Evolutionary conservation across 2,888 invertebrate genomes (phyloP), one percentile per base, ranked within the genome.

Genomic region (Hypselothyrea guttata): DNA sequence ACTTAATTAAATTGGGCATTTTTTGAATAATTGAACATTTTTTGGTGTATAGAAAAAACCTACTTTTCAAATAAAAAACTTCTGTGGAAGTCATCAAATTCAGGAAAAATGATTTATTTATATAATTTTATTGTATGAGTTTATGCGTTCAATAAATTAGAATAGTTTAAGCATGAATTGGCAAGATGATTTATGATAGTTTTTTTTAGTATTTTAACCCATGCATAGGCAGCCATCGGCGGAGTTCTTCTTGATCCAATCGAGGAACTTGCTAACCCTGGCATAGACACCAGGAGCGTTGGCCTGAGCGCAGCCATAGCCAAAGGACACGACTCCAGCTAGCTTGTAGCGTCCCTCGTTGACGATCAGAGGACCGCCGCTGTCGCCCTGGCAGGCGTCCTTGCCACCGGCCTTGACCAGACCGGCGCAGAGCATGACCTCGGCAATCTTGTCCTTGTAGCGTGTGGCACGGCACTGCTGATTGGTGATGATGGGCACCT

Each of bases 321-420:
- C 89, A 41, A 86, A 89, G 47, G 89, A 89, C 4, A 89, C 88
- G 13, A 89, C 85, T 16, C 88, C 89, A 5, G 86, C 88, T 38
- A 89, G 67, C 53, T 88, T 88, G 41, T 59, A 87, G 37, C 86
- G 83, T 11, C 84, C 86, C 45, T 88, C 87, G 31, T 79, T 72
- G 41, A 88, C 86, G 63, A 84, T 86, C 57, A 90, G 53, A 3
- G 89, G 89, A 18, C 90, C 89, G 41, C 89, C 89, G 55, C 90
- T 90, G 59, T 89, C 89, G 31, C 89, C 89, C 69, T 89, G 89
- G 59, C 89, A 89, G 54, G 89, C 89, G 59, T 89, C 89, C 60
- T 88, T 89, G 59, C 89, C 89, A 11, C 90, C 90, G 2, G 75
- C 59, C 28, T 85, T 70, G 4, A 89, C 87, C 41, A 87, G 54